Evolutionary conservation across 2,113 vertebrate species (phyloP), one percentile per base, ranked within the genome.

Genomic region (Microcebus griseorufus): DNA sequence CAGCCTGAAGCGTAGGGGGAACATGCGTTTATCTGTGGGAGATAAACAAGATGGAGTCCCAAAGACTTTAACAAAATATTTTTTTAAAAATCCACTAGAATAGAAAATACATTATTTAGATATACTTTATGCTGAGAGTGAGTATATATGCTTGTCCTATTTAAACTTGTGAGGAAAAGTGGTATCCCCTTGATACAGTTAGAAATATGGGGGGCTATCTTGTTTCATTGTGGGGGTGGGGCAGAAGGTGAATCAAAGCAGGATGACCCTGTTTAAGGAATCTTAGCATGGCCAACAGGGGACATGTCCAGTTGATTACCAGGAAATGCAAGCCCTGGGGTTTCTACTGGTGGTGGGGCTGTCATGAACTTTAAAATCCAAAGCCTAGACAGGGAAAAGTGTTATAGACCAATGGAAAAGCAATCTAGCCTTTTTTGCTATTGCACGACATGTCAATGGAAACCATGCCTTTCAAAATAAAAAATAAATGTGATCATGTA

Each of bases 51-150:
- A 97, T 98, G 98, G 98, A 98, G 98, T 99, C 99, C 98, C 99
- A 99, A 99, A 99, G 99, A 99, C 98, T 98, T 98, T 98, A 99
- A 98, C 98, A 98, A 98, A 98, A 98, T 98, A 98, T 99, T 99
- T 99, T 99, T 99, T 99, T 98, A 98, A 99, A 98, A 98, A 98
- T 98, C 97, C 98, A 95, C 97, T 99, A 99, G 98, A 98, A 98
- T 99, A 99, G 98, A 98, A 98, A 98, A 98, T 98, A 98, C 98
- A 98, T 99, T 99, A 99, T 99, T 99, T 99, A 99, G 99, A 98
- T 99, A 99, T 98, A 98, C 98, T 98, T 98, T 99, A 98, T 99
- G 98, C 98, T 98, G 98, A 99, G 98, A 99, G 97, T 99, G 98
- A 99, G 98, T 98, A 98, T 99, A 98, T 99, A 98, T 98, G 98